Conservation (phyloP, 2,797 vertebrate genomes). For the Pempheris klunzingeri region DNA sequence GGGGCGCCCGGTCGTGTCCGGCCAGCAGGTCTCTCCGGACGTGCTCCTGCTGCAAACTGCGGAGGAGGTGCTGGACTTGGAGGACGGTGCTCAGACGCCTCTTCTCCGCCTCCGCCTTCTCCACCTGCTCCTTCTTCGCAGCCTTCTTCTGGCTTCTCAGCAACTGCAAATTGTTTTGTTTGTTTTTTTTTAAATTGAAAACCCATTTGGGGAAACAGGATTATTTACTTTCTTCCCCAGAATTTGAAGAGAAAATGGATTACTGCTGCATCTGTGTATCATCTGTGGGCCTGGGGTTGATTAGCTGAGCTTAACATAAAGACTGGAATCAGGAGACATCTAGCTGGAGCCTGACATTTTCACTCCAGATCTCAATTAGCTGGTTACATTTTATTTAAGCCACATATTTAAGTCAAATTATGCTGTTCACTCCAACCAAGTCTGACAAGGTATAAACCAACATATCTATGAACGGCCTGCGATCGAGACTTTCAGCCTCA, state of each 20-base stretch:
- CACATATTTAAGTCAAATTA: too few relatives aligned
- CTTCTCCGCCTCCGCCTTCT: constrained; percentile 88
- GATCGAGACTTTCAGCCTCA: too few relatives aligned
- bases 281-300: neutral
- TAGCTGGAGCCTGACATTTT: neutral
- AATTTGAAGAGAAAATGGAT: neutral
- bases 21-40: constrained; percentile 89
- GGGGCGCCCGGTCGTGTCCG: constrained; percentile 88
- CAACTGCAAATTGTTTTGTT: constrained; percentile 83
- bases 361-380: too few relatives aligned
- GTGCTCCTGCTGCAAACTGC: constrained; percentile 89
- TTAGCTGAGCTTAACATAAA: neutral
- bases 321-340: neutral
- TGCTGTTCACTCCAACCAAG: too few relatives aligned
- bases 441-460: too few relatives aligned
- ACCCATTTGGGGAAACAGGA: too few relatives aligned
- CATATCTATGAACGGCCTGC: too few relatives aligned
- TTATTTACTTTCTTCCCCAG: too few relatives aligned
- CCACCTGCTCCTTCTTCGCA: constrained; percentile 85
- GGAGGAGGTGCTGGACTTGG: constrained; percentile 92
- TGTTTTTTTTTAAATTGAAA: too few relatives aligned
- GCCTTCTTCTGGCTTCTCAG: constrained; percentile 92
- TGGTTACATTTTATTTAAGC: too few relatives aligned
- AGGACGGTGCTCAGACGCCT: constrained; percentile 89
- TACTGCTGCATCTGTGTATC: neutral